A percentile compares a stretch with the other conserved stretches of the same genome.
These are phyloP conservation scores for Trochalopteron elliotii DNA, from an alignment of 2,113 vertebrate genomes.

Conservation along the genomic window DNA sequence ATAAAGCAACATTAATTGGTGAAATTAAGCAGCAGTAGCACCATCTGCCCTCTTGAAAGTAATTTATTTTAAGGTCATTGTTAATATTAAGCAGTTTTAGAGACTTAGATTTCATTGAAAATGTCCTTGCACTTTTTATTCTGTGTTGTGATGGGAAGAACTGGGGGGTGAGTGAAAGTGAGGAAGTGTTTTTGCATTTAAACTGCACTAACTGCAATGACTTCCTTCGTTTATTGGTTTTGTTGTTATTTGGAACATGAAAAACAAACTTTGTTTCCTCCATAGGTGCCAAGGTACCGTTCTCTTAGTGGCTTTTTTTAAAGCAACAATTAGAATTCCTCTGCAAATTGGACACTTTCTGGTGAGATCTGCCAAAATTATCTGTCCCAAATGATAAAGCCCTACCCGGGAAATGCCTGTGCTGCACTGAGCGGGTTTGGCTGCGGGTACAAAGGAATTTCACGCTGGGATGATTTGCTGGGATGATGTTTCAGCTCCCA, in stretches of 20 bases:
- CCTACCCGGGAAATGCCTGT: accelerated
- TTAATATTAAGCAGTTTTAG: not conserved
- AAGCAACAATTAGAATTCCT: not conserved
- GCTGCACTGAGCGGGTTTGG: accelerated
- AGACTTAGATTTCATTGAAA: not conserved
- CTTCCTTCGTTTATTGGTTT: not conserved
- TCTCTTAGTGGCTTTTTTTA: not conserved
- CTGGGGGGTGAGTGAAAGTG: accelerated
- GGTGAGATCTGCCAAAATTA: not conserved
- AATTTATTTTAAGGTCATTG: not conserved
- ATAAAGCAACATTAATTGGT: not conserved
- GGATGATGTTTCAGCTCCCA: accelerated
- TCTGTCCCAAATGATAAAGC: not conserved
- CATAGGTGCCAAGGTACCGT: not conserved
- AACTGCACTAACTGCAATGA: not conserved
- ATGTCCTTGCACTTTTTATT: not conserved
- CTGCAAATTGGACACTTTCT: not conserved
- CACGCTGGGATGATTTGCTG: accelerated
- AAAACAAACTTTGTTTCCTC: not conserved
- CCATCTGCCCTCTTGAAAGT: not conserved
- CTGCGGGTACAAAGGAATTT: accelerated
- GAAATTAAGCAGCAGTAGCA: not conserved
- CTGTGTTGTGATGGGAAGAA: not conserved
- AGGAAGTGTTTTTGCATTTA: not conserved
- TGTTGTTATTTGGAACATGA: not conserved